Evolutionary conservation across 2,113 vertebrate genomes (phyloP), one percentile per base, ranked within the genome.

Genomic region (Crotalus helleri): DNA sequence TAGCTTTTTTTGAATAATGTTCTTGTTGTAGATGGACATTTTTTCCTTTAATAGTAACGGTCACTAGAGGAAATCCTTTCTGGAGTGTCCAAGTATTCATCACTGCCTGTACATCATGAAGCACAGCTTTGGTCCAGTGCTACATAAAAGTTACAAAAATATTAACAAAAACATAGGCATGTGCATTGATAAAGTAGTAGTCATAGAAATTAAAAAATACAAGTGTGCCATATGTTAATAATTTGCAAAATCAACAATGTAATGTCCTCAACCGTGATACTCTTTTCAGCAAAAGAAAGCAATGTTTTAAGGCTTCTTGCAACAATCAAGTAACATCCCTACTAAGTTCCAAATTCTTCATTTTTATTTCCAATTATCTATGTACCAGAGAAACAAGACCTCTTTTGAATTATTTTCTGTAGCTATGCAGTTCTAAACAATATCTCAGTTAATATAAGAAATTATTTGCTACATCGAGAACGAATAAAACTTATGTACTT

Each of bases 21-120:
- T 99, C 98, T 95, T 99, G 99, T 93, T 97, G 98, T 92, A 99
- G 95, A 64, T 97, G 95, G 9, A 99, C 96, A 0, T 98, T 97
- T 55, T 97, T 98, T 95, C 98, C 98, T 95, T 93, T 98, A 94
- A 99, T 94, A 0, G 97, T 98, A 91, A 99, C 96, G 4, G 98
- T 99, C 91, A 99, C 97, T 94, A 99, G 94, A 0, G 99, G 99
- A 93, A 99, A 99, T 29, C 99, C 99, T 91, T 99, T 98, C 95
- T 99, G 99, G 94, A 99, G 97, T 0, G 98, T 99, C 99, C 98
- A 99, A 0, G 98, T 99, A 94, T 99, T 98, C 99, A 99, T 99
- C 97, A 99, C 98, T 61, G 96, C 95, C 91, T 92, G 97, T 58
- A 99, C 97, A 26, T 99, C 98, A 93, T 98, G 96, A 90, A 97